Base-by-base conservation (phyloP, 2,797 vertebrate genomes). In the Calcarius lapponicus region DNA sequence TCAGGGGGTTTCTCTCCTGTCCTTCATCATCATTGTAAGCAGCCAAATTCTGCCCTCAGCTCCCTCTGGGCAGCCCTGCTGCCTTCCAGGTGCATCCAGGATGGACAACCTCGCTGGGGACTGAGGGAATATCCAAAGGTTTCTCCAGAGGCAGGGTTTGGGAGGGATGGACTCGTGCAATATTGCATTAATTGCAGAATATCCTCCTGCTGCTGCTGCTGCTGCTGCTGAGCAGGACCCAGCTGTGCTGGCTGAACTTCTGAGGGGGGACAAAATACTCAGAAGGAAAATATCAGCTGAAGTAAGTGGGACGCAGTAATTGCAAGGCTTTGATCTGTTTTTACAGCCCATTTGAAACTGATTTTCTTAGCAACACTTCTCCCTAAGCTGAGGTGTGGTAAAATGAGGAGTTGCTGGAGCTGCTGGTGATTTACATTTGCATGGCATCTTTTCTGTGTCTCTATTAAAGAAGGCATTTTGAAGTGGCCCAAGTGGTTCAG, bases 401-500 rank as follows among this genome's bases (percentile, higher is more conserved):
- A 80, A 88, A 72, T 17, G 24, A 86, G 42, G 57, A 75, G 34
- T 75, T 70, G 4, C 43, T 50, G 73, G 70, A 58, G 72, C 38
- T 87, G 67, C 62, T 75, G 78, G 71, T 36, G 74, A 58, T 93
- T 88, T 80, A 32, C 62, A 80, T 88, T 80, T 69, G 36, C 34
- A 17, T 16, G 32, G 42, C 50, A 29, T 57, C 61, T 94, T 92
- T 92, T 57, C 65, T 43, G 7, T 8, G 50, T 71, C 86, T 86
- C 48, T 69, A 15, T 67, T 87, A 64, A 83, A 87, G 62, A 58
- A 69, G 29, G 32, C 38, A 73, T 84, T 95, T 64, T 78, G 75
- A 91, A 72, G 24, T 22, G 43, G 86, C 78, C 90, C 88, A 80
- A 73, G 87, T 94, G 88, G 94, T 78, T 90, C 82, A 62, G 94